phyloP scores from a whole-genome alignment of 2,888 invertebrate species.

The Hyposoter didymator region DNA sequence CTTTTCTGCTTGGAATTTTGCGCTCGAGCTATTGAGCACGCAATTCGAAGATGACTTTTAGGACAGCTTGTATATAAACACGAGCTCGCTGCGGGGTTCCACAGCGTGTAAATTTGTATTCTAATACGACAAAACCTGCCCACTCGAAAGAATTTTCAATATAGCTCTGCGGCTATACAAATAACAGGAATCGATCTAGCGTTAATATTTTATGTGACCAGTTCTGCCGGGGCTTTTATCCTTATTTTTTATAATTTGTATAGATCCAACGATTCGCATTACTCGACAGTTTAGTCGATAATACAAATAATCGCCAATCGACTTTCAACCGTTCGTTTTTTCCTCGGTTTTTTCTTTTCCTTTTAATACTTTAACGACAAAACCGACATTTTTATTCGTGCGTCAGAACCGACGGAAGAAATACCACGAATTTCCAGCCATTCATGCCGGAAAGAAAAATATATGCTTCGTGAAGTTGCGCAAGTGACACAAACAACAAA shows the following conservation, averaged over 20 bases:
- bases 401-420: not conserved
- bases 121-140: constrained; percentile 56
- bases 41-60: not conserved
- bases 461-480: not conserved
- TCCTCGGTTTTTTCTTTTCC: not conserved
- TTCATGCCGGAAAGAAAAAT: not conserved
- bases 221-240: constrained; percentile 25
- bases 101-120: constrained; percentile 56
- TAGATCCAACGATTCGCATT: constrained; percentile 21
- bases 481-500: not conserved
- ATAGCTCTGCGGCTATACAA: constrained; percentile 25
- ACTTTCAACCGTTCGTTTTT: not conserved
- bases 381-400: not conserved
- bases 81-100: constrained; percentile 6
- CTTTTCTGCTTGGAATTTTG: not conserved
- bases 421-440: not conserved
- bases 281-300: constrained; percentile 13
- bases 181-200: constrained; percentile 30
- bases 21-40: not conserved
- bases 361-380: not conserved
- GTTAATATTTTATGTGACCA: constrained; percentile 33
- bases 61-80: not conserved
- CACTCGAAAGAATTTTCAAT: constrained; percentile 34
- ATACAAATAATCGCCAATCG: constrained; percentile 13
- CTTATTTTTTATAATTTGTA: constrained; percentile 18